A percentile compares a stretch with the other conserved stretches of the same genome.
These are phyloP conservation scores for Barypeithes pellucidus DNA, from an alignment of 2,888 invertebrate species.

Conservation along the genomic window DNA sequence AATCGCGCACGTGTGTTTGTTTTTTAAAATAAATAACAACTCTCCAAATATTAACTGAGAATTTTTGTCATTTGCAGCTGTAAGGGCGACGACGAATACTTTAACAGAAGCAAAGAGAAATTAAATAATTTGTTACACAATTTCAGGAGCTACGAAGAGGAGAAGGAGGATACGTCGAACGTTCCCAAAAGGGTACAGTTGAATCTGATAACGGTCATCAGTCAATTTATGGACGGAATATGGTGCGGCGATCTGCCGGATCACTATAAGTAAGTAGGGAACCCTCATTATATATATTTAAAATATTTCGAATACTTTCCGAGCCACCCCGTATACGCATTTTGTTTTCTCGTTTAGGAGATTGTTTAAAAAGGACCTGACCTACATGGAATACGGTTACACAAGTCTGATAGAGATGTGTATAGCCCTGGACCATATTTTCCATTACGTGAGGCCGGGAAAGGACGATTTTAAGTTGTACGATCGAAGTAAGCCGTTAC, in stretches of 20 bases:
- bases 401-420: conserved; percentile 64
- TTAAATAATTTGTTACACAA: not conserved
- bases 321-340: not conserved
- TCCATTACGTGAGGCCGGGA: conserved; percentile 62
- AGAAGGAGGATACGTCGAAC: conserved; percentile 47
- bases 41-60: too few species aligned
- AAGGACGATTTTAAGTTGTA: conserved; percentile 66
- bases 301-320: not conserved
- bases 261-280: conserved; percentile 67
- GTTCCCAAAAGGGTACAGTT: conserved; percentile 62
- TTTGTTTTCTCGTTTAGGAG: conserved; percentile 57
- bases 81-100: not conserved
- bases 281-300: too few species aligned
- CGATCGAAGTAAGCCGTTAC: conserved; percentile 62
- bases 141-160: conserved; percentile 12
- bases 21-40: too few species aligned
- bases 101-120: conserved; percentile 16
- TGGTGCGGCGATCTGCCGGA: conserved; percentile 70
- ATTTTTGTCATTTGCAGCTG: not conserved
- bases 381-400: conserved; percentile 63
- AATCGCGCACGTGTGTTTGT: too few species aligned
- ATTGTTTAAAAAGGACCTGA: conserved; percentile 61
- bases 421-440: conserved; percentile 62
- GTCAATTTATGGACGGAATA: conserved; percentile 69
- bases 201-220: conserved; percentile 66